Base-by-base conservation (phyloP, 2,888 invertebrate species). In the Lamproptera curius region DNA sequence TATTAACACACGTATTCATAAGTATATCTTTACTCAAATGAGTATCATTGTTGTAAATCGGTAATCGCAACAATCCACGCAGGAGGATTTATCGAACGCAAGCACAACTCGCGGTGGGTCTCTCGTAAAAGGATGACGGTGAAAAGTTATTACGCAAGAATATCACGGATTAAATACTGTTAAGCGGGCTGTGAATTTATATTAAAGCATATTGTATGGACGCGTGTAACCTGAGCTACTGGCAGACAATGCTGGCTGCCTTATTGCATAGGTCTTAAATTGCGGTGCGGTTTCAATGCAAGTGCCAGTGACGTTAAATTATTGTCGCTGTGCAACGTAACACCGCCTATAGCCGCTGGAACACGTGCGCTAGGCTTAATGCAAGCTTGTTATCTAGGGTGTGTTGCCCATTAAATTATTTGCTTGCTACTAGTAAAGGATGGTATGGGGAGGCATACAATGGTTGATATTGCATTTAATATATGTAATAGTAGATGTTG, bases 261-360 rank as follows among this genome's bases (percentile, higher is more conserved):
- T 84, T 87, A 86, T 84, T 81, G 81, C 85, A 76, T 69, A 69
- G 84, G 79, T 79, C 84, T 84, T 87, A 87, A 86, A 86, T 87
- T 80, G 85, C 79, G 67, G 65, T 74, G 80, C 63, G 85, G 86
- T 84, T 83, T 83, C 80, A 84, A 86, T 85, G 85, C 85, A 82
- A 77, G 80, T 81, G 82, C 76, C 72, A 63, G 68, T 78, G 85
- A 85, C 82, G 76, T 80, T 82, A 84, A 87, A 83, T 86, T 87
- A 87, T 85, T 80, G 84, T 83, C 76, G 67, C 77, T 69, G 70
- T 73, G 75, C 70, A 73, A 76, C 77, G 76, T 76, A 73, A 80
- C 80, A 76, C 81, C 71, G 76, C 70, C 75, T 70, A 65, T 66
- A 62, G 54, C 56, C 65, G 60, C 49, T 50, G 40, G 52, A 54